These are phyloP conservation scores for Ylistrum balloti DNA, from an alignment of 1,140 invertebrate species.

Conservation along the genomic window DNA sequence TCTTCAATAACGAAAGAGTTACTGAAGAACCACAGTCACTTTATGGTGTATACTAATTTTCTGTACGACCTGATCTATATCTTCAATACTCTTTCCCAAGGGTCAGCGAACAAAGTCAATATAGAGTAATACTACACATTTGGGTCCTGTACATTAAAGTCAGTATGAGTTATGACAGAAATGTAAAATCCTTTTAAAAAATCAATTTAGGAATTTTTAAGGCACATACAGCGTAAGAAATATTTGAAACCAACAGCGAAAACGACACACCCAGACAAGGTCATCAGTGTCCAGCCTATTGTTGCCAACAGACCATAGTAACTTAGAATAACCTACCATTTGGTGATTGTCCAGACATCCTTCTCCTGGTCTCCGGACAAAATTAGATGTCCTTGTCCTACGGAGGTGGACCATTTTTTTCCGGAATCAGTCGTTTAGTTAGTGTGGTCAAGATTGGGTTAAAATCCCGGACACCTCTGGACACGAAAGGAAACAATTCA, in stretches of 20 bases:
- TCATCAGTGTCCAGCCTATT: neutral
- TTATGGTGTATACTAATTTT: neutral
- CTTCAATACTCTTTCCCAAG: neutral
- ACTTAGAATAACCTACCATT: neutral
- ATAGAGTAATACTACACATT: neutral
- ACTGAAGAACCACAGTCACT: neutral
- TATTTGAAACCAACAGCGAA: neutral
- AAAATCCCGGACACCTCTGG: neutral
- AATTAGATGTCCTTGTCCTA: constrained; percentile 3
- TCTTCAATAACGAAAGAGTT: neutral
- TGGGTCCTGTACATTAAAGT: neutral
- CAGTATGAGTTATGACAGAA: neutral
- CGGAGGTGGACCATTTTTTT: neutral
- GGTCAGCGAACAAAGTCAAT: neutral
- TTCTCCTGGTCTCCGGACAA: neutral
- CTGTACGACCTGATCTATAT: neutral
- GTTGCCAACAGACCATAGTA: neutral
- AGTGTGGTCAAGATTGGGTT: neutral
- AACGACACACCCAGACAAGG: neutral
- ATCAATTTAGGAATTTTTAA: too few relatives aligned
- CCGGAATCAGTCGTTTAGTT: neutral
- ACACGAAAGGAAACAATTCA: constrained; percentile 10
- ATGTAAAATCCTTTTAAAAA: too few relatives aligned
- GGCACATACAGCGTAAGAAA: too few relatives aligned
- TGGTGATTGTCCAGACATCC: neutral